Conservation (phyloP, 2,113 vertebrate genomes). For the Silurus asotus region DNA sequence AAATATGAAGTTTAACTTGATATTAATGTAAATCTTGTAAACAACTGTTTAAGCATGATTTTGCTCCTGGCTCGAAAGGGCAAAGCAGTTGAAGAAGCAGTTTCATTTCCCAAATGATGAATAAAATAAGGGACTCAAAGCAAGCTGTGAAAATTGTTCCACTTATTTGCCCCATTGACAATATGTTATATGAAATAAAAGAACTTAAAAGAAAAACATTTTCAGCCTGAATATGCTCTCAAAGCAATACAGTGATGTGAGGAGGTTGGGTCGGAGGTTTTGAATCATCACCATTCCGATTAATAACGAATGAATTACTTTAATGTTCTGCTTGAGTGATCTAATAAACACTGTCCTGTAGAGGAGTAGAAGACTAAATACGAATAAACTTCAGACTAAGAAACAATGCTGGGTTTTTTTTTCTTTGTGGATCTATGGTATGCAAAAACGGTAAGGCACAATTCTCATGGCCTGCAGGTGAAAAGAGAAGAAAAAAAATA, state of each 20-base stretch:
- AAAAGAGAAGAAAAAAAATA: slow-evolving; percentile 43
- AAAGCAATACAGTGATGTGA: slow-evolving; percentile 51
- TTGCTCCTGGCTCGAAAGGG: slow-evolving; percentile 15
- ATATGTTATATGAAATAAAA: slow-evolving; percentile 50
- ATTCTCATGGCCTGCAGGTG: slow-evolving; percentile 51
- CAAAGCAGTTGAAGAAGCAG: slow-evolving; percentile 27
- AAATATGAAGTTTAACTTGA: background rate
- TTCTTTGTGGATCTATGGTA: slow-evolving; percentile 59
- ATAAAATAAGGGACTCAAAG: background rate
- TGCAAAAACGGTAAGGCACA: slow-evolving; percentile 62
- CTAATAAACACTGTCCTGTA: slow-evolving; percentile 71
- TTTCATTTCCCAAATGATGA: slow-evolving; percentile 11
- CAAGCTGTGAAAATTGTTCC: slow-evolving; percentile 30
- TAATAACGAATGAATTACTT: slow-evolving; percentile 78
- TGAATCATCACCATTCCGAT: slow-evolving; percentile 72
- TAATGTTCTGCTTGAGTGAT: slow-evolving; percentile 72
- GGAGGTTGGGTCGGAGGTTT: slow-evolving; percentile 60
- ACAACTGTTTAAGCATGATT: slow-evolving; percentile 34
- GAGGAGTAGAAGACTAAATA: slow-evolving; percentile 66
- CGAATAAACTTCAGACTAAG: slow-evolving; percentile 71
- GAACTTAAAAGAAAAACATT: slow-evolving; percentile 56
- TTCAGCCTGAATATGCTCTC: slow-evolving; percentile 63
- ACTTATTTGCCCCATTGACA: slow-evolving; percentile 53
- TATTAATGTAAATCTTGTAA: background rate
- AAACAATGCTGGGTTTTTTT: slow-evolving; percentile 65